Evolutionary conservation across 1,140 invertebrate species (phyloP), one percentile per base, ranked within the genome.

Genomic region (Ephestia elutella): DNA sequence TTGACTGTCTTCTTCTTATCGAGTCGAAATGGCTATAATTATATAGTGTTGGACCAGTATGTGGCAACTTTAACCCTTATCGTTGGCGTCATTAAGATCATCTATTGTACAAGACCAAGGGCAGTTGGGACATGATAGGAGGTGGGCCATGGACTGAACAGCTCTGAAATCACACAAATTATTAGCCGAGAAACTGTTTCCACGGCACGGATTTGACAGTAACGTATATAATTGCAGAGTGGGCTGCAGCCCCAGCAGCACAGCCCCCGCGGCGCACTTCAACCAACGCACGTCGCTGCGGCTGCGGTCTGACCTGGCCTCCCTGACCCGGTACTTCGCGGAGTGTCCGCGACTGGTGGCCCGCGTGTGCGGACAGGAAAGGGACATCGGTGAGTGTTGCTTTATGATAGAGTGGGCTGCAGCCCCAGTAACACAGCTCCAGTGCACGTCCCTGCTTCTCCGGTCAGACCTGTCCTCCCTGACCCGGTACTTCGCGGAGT

Each of bases 241-340:
- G 11, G 53, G 38, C 18, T 19, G n/a, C n/a, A 53, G 51, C 17
- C 1, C 13, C 2, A 17, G 18, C 5, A 63, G 13, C 4, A 57
- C 53, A 4, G 80, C 71, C 1, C 68, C 15, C 4, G 58, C 53
- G 5, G 80, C 71, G 2, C 68, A 68, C 13, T 76, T 87, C 68
- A 80, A 83, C 56, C 80, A 82, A 60, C 75, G 82, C 17, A 79
- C 82, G 0, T 75, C 76, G 19, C 63, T 87, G 19, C 73, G 84
- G 0, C 54, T 87, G 48, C 66, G 71, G 0, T 61, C 70, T 0
- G 54, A 51, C 2, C 63, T 87, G 20, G 0, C 32, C 10, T 13
- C 62, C 0, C 63, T 87, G 0, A 55, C 53, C 7, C 56, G 64
- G 0, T 87, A 85, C 62, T 80, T 81, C 49, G 53, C 68, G 0